Base-by-base conservation (phyloP, 2,888 invertebrate genomes). In the Dascillus cervinus region DNA sequence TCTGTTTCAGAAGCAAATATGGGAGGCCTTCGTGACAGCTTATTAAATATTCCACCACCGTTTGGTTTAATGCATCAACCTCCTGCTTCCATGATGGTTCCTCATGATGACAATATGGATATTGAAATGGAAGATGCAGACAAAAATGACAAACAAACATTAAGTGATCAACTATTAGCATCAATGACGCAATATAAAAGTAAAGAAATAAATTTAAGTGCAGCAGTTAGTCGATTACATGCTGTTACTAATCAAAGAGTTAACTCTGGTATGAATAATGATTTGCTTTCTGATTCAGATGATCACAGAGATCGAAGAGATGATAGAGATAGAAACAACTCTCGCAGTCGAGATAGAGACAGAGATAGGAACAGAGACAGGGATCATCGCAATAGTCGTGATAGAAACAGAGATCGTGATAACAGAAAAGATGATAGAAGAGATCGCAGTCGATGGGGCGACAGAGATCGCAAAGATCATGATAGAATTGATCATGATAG, bases 61-160 rank as follows among this genome's bases (percentile, higher is more conserved):
- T 65, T 66, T 19, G 46, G 48, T 12, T 36, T 56, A 32, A 47
- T 56, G 11, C 47, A 54, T 2, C 58, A 50, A 38, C 64, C 63
- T 26, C 65, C 64, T n/a, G 57, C 66, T 22, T 60, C 64, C 23
- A 60, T 67, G 1, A 64, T 65, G 2, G 61, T 62, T 8, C 58
- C 58, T 26, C 64, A 71, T 26, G 82, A 82, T 30, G 85, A 85
- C 52, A 82, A 49, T 30, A 86, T 86, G 85, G 86, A 86, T 44
- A 71, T 86, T 22, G 86, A 86, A 58, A 77, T 79, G 59, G 79
- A 78, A 34, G 73, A 77, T 41, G 77, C 33, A 1, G 58, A 59
- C 15, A 52, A 58, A 39, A 55, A 46, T 23, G 63, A 47, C 29
- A 43, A 57, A 42, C 46, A 51, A 19, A 58, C 61, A 40, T 47